Evolutionary conservation across 1,140 invertebrate genomes (phyloP).

Genomic region (Drosophila nigromelanica): DNA sequence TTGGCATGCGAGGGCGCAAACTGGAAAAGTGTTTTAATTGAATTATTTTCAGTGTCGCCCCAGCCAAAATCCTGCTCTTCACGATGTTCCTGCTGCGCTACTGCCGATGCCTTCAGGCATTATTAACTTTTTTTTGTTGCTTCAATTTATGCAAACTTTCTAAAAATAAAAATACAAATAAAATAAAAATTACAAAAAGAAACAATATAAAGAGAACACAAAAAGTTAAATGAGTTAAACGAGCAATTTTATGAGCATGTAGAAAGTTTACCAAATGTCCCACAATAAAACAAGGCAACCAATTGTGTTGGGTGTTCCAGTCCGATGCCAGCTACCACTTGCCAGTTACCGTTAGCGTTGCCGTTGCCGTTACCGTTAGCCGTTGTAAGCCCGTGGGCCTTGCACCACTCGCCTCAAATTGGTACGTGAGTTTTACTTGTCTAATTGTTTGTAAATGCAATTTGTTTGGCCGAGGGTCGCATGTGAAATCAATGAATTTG

Average conservation of each 20-base stretch:
- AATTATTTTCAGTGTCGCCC: constrained; percentile 82
- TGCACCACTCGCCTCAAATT: constrained; percentile 15
- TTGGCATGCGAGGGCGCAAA: constrained; percentile 72
- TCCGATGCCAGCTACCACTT: constrained; percentile 13
- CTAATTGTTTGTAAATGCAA: constrained; percentile 64
- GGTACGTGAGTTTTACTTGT: constrained; percentile 52
- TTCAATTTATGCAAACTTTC: constrained; percentile 80
- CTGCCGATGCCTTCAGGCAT: constrained; percentile 51
- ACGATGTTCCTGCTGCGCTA: constrained; percentile 6
- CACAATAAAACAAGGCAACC: constrained; percentile 52
- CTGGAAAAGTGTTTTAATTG: constrained; percentile 83
- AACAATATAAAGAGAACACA: constrained; percentile 43
- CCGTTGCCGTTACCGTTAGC: constrained; percentile 14
- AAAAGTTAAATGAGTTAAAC: constrained; percentile 83
- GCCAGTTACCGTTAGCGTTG: constrained; percentile 10
- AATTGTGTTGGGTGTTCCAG: constrained; percentile 26
- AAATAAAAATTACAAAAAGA: constrained; percentile 25
- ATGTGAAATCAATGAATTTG: constrained; percentile 50
- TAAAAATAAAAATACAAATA: constrained; percentile 37
- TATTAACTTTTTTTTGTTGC: constrained; percentile 74
- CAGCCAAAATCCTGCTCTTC: constrained; percentile 45
- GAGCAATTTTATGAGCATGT: constrained; percentile 78
- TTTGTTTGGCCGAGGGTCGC: constrained; percentile 37
- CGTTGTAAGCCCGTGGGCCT: constrained; percentile 18
- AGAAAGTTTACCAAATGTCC: constrained; percentile 68